Base-by-base conservation (phyloP, 2,797 vertebrate species). In the Macropodus opercularis region DNA sequence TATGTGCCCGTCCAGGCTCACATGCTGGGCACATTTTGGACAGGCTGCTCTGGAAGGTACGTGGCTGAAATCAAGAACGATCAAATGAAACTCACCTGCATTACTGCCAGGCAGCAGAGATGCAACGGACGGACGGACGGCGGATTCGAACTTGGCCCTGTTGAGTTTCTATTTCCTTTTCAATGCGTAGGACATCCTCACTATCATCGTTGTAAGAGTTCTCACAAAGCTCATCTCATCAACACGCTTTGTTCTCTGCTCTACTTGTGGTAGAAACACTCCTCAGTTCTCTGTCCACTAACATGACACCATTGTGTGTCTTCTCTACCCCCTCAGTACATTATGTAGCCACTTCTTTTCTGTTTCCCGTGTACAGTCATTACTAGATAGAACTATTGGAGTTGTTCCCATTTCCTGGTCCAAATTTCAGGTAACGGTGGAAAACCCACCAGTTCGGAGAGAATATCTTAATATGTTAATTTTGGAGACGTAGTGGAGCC, bases 391-490 rank as follows among this genome's bases (percentile, higher is more conserved):
- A 29, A 44, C 18, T 23, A 19, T 52, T 2, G 7, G 40, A 15
- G 51, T 17, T 14, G 49, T 60, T 43, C 26, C 42, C 15, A 12
- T 51, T 77, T 70, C 40, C 69, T 47, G 26, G n/a, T 26, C 19
- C 24, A 26, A 35, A 19, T 72, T 74, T 72, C 44, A 23, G n/a
- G 40, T 61, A 43, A 36, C 43, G 50, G 43, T 29, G 41, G 19
- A 34, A 57, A 53, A 22, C 17, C 38, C 46, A 42, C 67, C 63
- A 59, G 35, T 66, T 63, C 35, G 17, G 43, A 63, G 29, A 36
- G 72, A 63, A 63, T 66, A 60, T 35, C 63, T 80, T 48, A 72
- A 78, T 47, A 60, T 35, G 65, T 80, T 48, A 72, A 78, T 47
- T 36, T 34, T 41, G 69, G 31, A 8, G 67, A 41, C 47, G 35